Evolutionary conservation across 2,113 vertebrate species (phyloP).

Genomic region (Coryphaenoides rupestris): DNA sequence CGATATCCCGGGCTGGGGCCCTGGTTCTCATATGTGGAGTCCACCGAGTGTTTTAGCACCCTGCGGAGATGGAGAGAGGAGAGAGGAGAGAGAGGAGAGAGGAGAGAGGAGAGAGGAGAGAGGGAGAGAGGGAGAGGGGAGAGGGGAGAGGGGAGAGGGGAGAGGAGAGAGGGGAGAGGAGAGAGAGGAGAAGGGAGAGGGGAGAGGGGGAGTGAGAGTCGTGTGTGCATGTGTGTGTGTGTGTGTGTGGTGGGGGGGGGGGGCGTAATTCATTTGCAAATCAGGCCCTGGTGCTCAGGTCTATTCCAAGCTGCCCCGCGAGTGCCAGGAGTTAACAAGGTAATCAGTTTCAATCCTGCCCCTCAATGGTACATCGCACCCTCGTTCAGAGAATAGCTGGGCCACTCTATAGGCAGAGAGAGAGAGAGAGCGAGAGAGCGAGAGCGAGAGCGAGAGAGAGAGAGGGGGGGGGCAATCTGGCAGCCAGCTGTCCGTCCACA

Average conservation of each 20-base stretch:
- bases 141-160: no score
- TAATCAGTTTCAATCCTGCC: slow-evolving; percentile 99
- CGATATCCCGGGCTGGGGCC: slow-evolving; percentile 8
- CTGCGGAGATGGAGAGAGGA: not conserved
- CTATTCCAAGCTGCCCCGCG: slow-evolving; percentile 57
- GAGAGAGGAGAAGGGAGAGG: no score
- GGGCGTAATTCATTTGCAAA: slow-evolving; percentile 96
- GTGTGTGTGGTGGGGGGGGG: no score
- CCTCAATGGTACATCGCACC: slow-evolving; percentile 93
- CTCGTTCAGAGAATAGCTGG: slow-evolving; percentile 87
- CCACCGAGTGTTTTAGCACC: slow-evolving; percentile 11
- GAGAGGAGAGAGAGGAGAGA: not conserved
- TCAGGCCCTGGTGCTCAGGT: slow-evolving; percentile 87
- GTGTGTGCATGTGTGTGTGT: no score
- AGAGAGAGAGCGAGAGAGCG: slow-evolving; percentile 83
- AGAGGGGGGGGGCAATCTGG: slow-evolving; percentile 65
- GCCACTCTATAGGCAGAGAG: slow-evolving; percentile 84
- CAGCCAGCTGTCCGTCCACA: slow-evolving; percentile 55
- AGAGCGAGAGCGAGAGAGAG: no score
- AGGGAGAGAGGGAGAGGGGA: no score
- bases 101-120: no score
- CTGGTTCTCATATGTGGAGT: slow-evolving; percentile 10
- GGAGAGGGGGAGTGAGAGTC: no score
- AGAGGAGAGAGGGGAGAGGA: no score
- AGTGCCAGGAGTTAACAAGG: slow-evolving; percentile 99